A percentile compares a stretch with the other conserved stretches of the same genome.
These are phyloP conservation scores for Gallirallus australis DNA, from an alignment of 2,797 vertebrate genomes.

Conservation along the genomic window DNA sequence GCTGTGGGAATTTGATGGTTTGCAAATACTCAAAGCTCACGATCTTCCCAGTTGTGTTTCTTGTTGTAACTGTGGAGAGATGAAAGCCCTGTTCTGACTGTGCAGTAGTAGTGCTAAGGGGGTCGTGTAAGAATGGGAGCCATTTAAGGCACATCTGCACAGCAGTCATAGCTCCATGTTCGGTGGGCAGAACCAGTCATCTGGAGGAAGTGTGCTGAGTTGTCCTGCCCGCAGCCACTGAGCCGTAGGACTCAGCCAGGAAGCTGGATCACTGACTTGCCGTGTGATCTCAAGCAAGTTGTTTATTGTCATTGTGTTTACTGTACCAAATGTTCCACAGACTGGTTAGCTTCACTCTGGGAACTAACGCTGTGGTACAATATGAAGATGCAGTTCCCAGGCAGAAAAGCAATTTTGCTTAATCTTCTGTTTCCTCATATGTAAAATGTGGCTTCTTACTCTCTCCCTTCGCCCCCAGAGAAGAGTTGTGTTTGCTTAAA, in stretches of 20 bases:
- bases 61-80: not conserved
- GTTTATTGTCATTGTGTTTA: constrained; percentile 46
- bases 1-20: not conserved
- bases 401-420: constrained; percentile 6
- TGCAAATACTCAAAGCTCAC: not conserved
- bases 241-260: not conserved
- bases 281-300: constrained; percentile 35
- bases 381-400: constrained; percentile 11
- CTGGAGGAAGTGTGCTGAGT: not conserved
- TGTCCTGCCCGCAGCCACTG: not conserved
- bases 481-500: not conserved
- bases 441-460: not conserved
- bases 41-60: not conserved
- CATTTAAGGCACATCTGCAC: not conserved
- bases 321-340: constrained; percentile 39
- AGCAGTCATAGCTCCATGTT: not conserved
- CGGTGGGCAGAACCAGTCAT: not conserved
- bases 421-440: not conserved
- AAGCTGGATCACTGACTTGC: not conserved
- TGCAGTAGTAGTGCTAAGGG: not conserved
- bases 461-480: not conserved
- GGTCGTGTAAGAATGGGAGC: not conserved
- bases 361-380: constrained; percentile 3
- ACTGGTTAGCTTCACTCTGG: not conserved
- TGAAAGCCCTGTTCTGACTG: not conserved